Conservation (phyloP, 2,113 vertebrate species). For the Leucopsar rothschildi region DNA sequence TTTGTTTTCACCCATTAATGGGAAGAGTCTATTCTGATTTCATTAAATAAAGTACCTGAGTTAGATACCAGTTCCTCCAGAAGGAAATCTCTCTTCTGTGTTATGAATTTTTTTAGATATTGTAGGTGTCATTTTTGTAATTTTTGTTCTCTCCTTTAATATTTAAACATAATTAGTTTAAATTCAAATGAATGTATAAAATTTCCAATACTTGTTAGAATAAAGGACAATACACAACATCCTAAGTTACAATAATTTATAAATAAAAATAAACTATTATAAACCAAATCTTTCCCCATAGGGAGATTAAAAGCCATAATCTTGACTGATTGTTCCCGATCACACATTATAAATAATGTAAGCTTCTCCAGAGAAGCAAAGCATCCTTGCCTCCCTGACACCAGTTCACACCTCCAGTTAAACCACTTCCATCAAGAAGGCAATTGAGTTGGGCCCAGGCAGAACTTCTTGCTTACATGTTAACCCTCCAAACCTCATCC, state of each 20-base stretch:
- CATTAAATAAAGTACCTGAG: conserved; percentile 37
- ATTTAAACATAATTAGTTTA: conserved; percentile 27
- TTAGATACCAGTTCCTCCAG: conserved; percentile 65
- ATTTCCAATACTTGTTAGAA: conserved; percentile 56
- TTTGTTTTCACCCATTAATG: not conserved
- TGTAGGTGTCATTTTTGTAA: not conserved
- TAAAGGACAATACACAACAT: conserved; percentile 68
- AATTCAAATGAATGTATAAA: conserved; percentile 60
- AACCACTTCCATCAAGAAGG: conserved; percentile 71
- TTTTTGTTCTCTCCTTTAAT: conserved; percentile 44
- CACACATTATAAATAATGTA: conserved; percentile 69
- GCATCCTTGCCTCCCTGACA: conserved; percentile 72
- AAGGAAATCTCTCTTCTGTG: conserved; percentile 40
- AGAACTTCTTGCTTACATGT: conserved; percentile 35
- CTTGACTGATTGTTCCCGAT: conserved; percentile 74
- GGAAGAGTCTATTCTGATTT: conserved; percentile 15
- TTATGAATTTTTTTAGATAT: not conserved
- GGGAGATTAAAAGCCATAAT: conserved; percentile 73
- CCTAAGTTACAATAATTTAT: conserved; percentile 71
- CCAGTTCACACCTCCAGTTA: conserved; percentile 41
- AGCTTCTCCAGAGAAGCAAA: conserved; percentile 81
- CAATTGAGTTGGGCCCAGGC: conserved; percentile 73
- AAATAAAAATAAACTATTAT: conserved; percentile 78
- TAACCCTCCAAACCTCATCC: not conserved
- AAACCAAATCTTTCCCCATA: conserved; percentile 76